These are phyloP conservation scores for Eristalis pertinax DNA, from an alignment of 2,888 invertebrate genomes.

Conservation along the genomic window DNA sequence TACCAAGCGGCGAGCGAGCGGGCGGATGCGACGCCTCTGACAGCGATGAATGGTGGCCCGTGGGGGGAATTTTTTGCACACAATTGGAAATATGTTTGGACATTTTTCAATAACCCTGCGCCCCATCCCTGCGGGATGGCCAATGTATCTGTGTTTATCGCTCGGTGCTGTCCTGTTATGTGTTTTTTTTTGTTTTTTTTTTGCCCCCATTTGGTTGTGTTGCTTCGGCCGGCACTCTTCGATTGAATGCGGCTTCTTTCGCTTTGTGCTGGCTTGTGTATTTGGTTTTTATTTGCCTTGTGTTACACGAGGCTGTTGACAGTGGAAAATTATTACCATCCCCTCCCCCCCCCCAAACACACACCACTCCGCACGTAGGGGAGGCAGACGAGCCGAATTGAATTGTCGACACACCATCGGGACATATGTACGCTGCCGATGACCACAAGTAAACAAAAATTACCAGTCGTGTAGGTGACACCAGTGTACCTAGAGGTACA, in stretches of 20 bases:
- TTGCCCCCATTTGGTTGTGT: not conserved
- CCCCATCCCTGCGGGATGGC: conserved; percentile 21
- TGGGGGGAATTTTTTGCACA: conserved; percentile 23
- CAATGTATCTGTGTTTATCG: conserved; percentile 31
- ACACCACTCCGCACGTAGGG: too few species aligned
- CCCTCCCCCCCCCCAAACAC: too few species aligned
- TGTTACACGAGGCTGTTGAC: conserved; percentile 64
- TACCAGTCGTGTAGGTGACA: conserved; percentile 60
- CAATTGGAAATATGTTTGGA: conserved; percentile 67
- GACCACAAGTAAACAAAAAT: conserved; percentile 70
- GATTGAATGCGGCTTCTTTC: not conserved
- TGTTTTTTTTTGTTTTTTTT: conserved; percentile 4
- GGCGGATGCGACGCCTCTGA: not conserved
- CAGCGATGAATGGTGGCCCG: conserved; percentile 43
- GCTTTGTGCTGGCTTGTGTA: conserved; percentile 3
- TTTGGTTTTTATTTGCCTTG: conserved; percentile 59
- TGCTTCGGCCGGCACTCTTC: not conserved
- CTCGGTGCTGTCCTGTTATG: not conserved
- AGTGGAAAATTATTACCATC: conserved; percentile 57
- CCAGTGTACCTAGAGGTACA: conserved; percentile 42
- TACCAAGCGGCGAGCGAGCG: not conserved
- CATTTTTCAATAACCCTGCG: conserved; percentile 66
- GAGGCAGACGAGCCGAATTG: conserved; percentile 5
- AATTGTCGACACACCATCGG: conserved; percentile 42
- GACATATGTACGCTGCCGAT: conserved; percentile 53